Percentiles rank a stretch among this genome's conserved stretches.
Evolutionary conservation across 2,113 vertebrate genomes (phyloP).

Genomic region (Bombycilla garrulus): DNA sequence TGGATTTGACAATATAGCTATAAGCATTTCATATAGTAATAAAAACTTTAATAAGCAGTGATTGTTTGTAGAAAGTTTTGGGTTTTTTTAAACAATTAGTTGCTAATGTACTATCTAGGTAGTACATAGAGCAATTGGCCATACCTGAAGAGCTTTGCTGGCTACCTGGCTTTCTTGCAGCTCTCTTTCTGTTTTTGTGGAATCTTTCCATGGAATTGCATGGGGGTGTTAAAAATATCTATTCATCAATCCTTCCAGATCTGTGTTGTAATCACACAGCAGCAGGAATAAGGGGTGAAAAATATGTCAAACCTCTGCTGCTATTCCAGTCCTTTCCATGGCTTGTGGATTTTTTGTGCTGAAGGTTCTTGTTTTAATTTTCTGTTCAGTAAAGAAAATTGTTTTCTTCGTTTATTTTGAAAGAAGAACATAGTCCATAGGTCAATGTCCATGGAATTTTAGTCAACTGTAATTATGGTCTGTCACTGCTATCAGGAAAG

Average conservation of each 20-base stretch:
- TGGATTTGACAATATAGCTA: background rate
- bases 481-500: background rate
- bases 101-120: background rate
- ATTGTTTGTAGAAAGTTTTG: background rate
- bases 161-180: background rate
- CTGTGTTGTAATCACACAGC: background rate
- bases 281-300: fast-evolving
- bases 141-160: background rate
- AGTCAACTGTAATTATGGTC: background rate
- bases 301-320: background rate
- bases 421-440: background rate
- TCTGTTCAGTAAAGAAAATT: background rate
- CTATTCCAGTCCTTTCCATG: background rate
- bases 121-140: background rate
- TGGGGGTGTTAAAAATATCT: background rate
- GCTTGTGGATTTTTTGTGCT: background rate
- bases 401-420: background rate
- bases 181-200: background rate
- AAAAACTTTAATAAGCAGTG: background rate
- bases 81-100: background rate
- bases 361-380: background rate
- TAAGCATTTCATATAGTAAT: background rate
- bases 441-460: background rate
- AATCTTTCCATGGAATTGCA: background rate
- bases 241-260: background rate